Conservation (phyloP, 2,888 invertebrate genomes). For the Stomorhina lunata region DNA sequence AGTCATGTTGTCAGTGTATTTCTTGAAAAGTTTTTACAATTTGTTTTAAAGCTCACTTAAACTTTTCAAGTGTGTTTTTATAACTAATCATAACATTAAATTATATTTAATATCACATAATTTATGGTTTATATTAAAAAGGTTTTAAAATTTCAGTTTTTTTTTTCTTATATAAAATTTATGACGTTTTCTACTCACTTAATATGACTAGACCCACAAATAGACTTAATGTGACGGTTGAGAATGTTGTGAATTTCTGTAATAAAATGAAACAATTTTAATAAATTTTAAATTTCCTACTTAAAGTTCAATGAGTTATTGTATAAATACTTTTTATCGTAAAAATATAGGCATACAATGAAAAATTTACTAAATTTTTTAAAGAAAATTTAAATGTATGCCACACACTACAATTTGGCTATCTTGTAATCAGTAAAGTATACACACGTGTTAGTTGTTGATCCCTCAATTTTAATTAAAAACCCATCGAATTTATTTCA, state of each 20-base stretch:
- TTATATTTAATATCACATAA: conserved; percentile 34
- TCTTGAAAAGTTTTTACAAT: background rate
- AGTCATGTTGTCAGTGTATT: conserved; percentile 9
- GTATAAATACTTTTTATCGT: too few species aligned
- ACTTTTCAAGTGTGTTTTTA: background rate
- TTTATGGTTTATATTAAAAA: conserved; percentile 3
- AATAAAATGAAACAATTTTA: too few species aligned
- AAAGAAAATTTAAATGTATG: too few species aligned
- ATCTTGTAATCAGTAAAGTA: too few species aligned
- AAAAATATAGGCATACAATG: too few species aligned
- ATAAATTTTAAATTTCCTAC: too few species aligned
- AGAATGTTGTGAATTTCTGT: conserved; percentile 95
- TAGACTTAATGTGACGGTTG: conserved; percentile 93
- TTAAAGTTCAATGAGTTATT: too few species aligned
- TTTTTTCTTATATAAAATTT: background rate
- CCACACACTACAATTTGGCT: too few species aligned
- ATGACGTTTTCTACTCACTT: conserved; percentile 84
- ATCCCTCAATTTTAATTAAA: too few species aligned
- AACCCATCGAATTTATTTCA: too few species aligned
- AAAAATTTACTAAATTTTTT: too few species aligned
- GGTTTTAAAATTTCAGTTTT: background rate
- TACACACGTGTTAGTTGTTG: too few species aligned
- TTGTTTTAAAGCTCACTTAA: background rate
- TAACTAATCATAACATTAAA: conserved; percentile 35
- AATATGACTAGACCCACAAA: conserved; percentile 96